Evolutionary conservation across 2,797 vertebrate genomes (phyloP), one percentile per base, ranked within the genome.

Genomic region (Leontopithecus rosalia): DNA sequence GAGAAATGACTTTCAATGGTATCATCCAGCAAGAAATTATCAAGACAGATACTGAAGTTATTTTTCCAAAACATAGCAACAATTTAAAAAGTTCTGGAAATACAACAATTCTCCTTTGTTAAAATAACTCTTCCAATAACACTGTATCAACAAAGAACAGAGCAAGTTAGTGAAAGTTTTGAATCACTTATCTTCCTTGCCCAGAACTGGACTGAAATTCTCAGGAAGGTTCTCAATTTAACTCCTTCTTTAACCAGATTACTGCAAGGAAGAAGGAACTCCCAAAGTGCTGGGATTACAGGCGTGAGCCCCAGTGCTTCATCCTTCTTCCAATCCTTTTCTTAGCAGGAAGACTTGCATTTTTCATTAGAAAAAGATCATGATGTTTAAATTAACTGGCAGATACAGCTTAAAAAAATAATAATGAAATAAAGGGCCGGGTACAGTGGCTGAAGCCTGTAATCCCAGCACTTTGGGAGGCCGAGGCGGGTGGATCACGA

Each of bases 11-110:
- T 90, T 92, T 72, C 24, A 26, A 3, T 19, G 20, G 4, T 39
- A 79, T 91, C 46, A 17, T n/a, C 7, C 36, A 10, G 28, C 13
- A 91, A 92, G 81, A 87, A 96, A 93, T 92, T 55, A 77, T 84
- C 82, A 90, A 79, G 43, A 88, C 70, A 90, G 39, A 93, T 50
- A 43, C 39, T 96, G n/a, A 95, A 84, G 75, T 87, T 81, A 75
- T 82, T 95, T 81, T 77, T 48, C 61, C 46, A 86, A 92, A 52
- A 67, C 13, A 76, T 11, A 17, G 94, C 84, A 97, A 94, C 20
- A 96, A 87, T 36, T 41, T 79, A 2, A 48, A 80, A 92, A 77
- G 57, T 84, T 92, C 83, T 20, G 87, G 58, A 64, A 92, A 30
- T 52, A 7, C 52, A 94, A 87, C 43, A 90, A 87, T 52, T 77